Evolutionary conservation across 2,888 invertebrate genomes (phyloP).

Genomic region (Trichacis sp.): DNA sequence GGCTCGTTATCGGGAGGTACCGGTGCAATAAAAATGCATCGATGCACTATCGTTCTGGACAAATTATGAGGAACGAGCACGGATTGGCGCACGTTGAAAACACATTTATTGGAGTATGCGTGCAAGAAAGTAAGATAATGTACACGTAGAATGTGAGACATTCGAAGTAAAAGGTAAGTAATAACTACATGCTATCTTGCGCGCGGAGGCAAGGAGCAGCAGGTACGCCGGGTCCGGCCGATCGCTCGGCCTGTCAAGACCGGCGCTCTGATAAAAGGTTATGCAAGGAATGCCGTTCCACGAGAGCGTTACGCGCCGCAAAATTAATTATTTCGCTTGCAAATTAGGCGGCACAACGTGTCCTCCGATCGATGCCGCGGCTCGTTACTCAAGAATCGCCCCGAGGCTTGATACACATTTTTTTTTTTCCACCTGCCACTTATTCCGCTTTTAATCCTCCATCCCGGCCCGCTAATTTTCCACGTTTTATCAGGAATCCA

Average conservation of each 20-base stretch:
- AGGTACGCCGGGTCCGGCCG: slow-evolving; percentile 38
- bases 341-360: slow-evolving; percentile 40
- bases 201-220: slow-evolving; percentile 34
- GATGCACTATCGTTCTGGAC: not conserved
- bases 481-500: not conserved
- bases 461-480: slow-evolving; percentile 8
- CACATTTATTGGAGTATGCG: slow-evolving; percentile 7
- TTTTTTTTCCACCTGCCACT: slow-evolving; percentile 6
- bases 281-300: slow-evolving; percentile 63
- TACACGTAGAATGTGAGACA: slow-evolving; percentile 41
- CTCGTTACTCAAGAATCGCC: slow-evolving; percentile 25
- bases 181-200: slow-evolving; percentile 40
- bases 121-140: slow-evolving; percentile 35
- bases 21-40: no score
- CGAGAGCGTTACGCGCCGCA: slow-evolving; percentile 53
- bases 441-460: not conserved
- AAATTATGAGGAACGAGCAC: not conserved
- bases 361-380: slow-evolving; percentile 31
- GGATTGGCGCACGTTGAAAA: not conserved
- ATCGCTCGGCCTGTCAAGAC: slow-evolving; percentile 51
- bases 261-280: slow-evolving; percentile 62
- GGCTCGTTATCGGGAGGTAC: no score
- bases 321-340: slow-evolving; percentile 57
- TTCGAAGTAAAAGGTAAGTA: slow-evolving; percentile 43
- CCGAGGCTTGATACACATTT: slow-evolving; percentile 17